These are phyloP conservation scores for Oreohelix idahoensis DNA, from an alignment of 1,140 invertebrate species.

Conservation along the genomic window DNA sequence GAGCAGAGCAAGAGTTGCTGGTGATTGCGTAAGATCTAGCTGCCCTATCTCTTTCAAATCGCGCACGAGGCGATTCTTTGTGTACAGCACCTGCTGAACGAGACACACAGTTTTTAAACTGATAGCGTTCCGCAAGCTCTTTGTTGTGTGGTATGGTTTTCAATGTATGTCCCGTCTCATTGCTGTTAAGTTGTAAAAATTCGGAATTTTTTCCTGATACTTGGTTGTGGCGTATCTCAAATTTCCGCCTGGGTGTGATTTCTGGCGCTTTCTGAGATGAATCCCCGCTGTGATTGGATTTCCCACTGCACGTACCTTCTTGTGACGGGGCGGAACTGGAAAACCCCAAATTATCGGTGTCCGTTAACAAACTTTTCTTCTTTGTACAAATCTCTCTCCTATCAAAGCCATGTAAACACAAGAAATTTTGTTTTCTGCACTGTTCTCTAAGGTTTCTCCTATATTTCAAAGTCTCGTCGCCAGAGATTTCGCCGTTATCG, in stretches of 20 bases:
- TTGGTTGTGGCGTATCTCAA: conserved; percentile 27
- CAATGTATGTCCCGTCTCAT: neutral
- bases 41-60: conserved; percentile 36
- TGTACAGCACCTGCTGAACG: too few species aligned
- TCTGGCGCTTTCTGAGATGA: neutral
- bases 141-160: neutral
- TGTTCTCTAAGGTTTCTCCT: neutral
- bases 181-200: neutral
- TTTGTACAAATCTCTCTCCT: neutral
- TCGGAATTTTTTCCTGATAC: neutral
- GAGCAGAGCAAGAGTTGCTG: neutral
- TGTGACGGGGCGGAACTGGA: neutral
- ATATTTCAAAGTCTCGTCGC: conserved; percentile 15
- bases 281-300: neutral
- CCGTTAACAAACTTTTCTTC: neutral
- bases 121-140: neutral
- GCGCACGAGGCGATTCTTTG: conserved; percentile 29
- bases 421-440: neutral
- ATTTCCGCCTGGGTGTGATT: conserved; percentile 34
- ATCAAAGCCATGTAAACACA: neutral
- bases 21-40: conserved; percentile 3
- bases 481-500: neutral
- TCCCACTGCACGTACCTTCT: neutral
- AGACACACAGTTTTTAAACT: neutral
- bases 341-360: neutral